phyloP scores from a whole-genome alignment of 2,888 invertebrate genomes.

The Vannuccia rotundouncinata region DNA sequence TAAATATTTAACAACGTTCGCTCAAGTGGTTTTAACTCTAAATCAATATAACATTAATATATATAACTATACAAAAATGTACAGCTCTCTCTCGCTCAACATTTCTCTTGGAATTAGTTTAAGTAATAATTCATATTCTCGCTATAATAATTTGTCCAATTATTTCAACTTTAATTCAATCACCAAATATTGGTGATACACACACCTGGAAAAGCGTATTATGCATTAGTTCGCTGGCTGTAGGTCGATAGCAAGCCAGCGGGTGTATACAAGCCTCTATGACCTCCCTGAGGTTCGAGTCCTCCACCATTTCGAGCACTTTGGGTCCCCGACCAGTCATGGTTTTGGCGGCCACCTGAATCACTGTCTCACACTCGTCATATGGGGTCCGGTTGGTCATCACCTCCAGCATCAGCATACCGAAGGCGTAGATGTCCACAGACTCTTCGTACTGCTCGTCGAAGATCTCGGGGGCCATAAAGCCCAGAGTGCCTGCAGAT shows the following conservation, averaged over 20 bases:
- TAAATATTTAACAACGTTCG: too few species aligned
- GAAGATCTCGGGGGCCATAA: constrained; percentile 32
- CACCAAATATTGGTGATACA: too few species aligned
- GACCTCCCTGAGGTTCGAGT: constrained; percentile 53
- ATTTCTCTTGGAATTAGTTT: too few species aligned
- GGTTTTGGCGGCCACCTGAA: constrained; percentile 34
- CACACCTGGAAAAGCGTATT: constrained; percentile 34
- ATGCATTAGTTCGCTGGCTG: constrained; percentile 37
- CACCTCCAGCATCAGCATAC: constrained; percentile 27
- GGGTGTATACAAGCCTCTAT: constrained; percentile 38
- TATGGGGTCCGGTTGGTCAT: constrained; percentile 27
- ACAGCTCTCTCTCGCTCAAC: too few species aligned
- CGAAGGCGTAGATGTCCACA: constrained; percentile 32
- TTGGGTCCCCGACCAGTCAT: constrained; percentile 34
- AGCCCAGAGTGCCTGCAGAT: constrained; percentile 30
- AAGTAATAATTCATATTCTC: too few species aligned
- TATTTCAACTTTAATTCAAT: too few species aligned
- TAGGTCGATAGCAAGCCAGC: constrained; percentile 34
- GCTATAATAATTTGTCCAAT: too few species aligned
- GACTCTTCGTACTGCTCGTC: constrained; percentile 29
- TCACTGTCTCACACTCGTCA: constrained; percentile 8
- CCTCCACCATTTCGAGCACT: constrained; percentile 11
- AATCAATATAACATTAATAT: too few species aligned
- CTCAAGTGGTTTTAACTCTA: too few species aligned
- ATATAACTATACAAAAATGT: too few species aligned